Evolutionary conservation across 2,888 invertebrate species (phyloP).

Genomic region (Didymodactylos carnosus): DNA sequence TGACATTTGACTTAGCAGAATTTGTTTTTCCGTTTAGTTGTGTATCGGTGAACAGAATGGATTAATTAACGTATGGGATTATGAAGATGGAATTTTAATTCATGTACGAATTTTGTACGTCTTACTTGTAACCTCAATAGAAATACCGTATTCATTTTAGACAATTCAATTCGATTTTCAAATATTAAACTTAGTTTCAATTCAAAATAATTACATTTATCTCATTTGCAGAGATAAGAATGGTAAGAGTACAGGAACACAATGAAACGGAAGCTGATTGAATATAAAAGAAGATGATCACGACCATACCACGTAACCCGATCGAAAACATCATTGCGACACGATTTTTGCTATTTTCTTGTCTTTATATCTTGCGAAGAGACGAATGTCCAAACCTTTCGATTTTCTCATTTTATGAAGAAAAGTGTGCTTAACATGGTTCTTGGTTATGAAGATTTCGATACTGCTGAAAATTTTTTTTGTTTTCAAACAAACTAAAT

Average conservation of each 20-base stretch:
- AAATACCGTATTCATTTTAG: not conserved
- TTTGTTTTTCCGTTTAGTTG: constrained; percentile 18
- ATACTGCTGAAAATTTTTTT: too few relatives aligned
- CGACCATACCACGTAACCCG: too few relatives aligned
- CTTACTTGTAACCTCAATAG: not conserved
- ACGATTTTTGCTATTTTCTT: too few relatives aligned
- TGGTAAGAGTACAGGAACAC: not conserved
- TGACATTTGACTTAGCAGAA: not conserved
- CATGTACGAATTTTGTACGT: not conserved
- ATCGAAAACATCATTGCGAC: too few relatives aligned
- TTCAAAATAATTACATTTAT: not conserved
- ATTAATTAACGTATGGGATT: constrained; percentile 27
- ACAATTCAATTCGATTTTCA: not conserved
- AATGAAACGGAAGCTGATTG: too few relatives aligned
- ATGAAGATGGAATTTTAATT: constrained; percentile 26
- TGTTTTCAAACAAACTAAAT: too few relatives aligned
- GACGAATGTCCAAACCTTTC: too few relatives aligned
- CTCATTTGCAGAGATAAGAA: not conserved
- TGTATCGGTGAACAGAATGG: constrained; percentile 25
- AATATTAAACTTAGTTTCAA: not conserved
- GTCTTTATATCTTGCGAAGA: too few relatives aligned
- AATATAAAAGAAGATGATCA: too few relatives aligned
- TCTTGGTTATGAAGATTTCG: too few relatives aligned
- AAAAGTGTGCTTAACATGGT: too few relatives aligned
- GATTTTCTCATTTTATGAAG: too few relatives aligned